Conservation (phyloP, 2,797 vertebrate genomes). For the Gadopsis bispinosus region DNA sequence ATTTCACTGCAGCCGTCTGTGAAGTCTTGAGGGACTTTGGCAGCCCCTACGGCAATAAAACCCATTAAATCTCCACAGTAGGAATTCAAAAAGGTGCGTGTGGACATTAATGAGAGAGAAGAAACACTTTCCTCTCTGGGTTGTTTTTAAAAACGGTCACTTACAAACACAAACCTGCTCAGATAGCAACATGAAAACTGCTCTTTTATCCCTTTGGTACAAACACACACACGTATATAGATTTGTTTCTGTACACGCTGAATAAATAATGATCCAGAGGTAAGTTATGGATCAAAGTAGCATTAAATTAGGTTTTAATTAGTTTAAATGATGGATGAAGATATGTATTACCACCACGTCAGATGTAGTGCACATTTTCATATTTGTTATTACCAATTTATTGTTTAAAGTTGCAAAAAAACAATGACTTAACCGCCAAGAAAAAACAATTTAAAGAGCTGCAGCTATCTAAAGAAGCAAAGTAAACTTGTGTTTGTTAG, state of each 20-base stretch:
- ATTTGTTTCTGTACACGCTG: neutral
- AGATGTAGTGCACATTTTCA: too few relatives aligned
- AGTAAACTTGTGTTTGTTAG: neutral
- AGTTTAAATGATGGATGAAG: too few relatives aligned
- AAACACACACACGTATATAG: neutral
- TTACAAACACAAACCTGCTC: neutral
- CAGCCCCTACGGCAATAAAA: constrained; percentile 23
- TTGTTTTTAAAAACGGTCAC: constrained; percentile 9
- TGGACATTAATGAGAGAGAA: constrained; percentile 26
- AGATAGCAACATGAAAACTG: neutral
- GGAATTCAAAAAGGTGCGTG: neutral
- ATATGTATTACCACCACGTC: too few relatives aligned
- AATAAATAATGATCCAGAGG: too few relatives aligned
- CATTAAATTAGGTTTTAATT: too few relatives aligned
- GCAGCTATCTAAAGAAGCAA: too few relatives aligned
- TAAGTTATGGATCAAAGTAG: too few relatives aligned
- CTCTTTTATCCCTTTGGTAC: too few relatives aligned
- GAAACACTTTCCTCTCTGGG: neutral
- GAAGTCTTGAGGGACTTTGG: constrained; percentile 2
- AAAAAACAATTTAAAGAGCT: too few relatives aligned
- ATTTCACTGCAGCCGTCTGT: neutral
- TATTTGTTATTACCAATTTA: too few relatives aligned
- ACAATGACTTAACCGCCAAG: too few relatives aligned
- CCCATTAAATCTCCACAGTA: constrained; percentile 18
- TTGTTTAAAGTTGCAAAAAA: too few relatives aligned